Percentiles rank a stretch among this genome's conserved stretches.
phyloP scores from a whole-genome alignment of 2,113 vertebrate species.

The Macquaria australasica region DNA sequence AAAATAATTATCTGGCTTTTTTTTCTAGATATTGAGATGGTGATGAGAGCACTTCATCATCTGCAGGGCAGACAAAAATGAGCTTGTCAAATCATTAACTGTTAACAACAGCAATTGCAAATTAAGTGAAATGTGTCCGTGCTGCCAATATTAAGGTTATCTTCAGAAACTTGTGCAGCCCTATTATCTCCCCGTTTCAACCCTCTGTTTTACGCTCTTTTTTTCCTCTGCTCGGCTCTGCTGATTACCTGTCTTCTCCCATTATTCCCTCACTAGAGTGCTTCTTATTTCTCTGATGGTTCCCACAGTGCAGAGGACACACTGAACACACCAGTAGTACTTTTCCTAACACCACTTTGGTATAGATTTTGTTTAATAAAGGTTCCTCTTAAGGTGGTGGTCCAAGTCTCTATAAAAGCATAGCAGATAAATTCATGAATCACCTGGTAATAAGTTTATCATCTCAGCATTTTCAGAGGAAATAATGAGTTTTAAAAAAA shows the following conservation, averaged over 20 bases:
- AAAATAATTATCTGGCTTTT: constrained; percentile 10
- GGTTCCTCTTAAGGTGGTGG: background rate
- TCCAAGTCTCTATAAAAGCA: background rate
- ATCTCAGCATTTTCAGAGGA: background rate
- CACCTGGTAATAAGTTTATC: background rate
- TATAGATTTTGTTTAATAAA: background rate
- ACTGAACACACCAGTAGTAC: background rate
- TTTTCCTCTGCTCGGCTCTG: background rate
- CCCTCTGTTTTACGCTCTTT: background rate
- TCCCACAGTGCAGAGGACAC: constrained; percentile 59
- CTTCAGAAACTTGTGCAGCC: background rate
- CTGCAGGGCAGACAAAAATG: too few relatives aligned
- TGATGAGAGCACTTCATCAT: constrained; percentile 6
- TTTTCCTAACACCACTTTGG: background rate
- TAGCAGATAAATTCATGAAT: background rate
- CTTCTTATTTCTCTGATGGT: constrained; percentile 59
- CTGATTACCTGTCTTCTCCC: constrained; percentile 41
- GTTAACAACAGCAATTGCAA: background rate
- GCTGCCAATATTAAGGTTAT: background rate
- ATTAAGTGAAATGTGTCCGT: constrained; percentile 9
- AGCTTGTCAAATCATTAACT: background rate
- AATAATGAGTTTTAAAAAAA: too few relatives aligned
- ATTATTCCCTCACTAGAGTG: constrained; percentile 37
- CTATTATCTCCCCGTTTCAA: background rate
- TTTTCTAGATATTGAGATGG: background rate